Percentiles rank a stretch among this genome's conserved stretches.
Conservation (phyloP, 2,113 vertebrate species). For the Ciconia boyciana region DNA sequence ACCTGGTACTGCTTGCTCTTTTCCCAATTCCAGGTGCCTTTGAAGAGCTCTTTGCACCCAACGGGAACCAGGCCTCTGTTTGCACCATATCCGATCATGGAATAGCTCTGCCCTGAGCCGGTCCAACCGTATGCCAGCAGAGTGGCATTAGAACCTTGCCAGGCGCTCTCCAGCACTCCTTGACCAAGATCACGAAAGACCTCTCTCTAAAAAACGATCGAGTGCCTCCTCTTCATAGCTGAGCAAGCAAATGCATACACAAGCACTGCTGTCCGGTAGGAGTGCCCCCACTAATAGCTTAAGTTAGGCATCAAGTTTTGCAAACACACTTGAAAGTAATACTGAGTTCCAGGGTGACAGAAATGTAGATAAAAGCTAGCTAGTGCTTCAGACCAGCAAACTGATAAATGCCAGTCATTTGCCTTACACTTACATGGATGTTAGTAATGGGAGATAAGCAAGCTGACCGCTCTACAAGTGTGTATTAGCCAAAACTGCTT, state of each 20-base stretch:
- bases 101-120: too few species aligned
- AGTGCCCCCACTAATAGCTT: background rate
- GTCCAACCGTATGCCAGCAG: too few species aligned
- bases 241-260: background rate
- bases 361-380: accelerated
- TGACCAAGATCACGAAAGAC: too few species aligned
- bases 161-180: too few species aligned
- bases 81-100: too few species aligned
- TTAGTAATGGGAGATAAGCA: background rate
- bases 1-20: too few species aligned
- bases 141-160: too few species aligned
- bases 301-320: background rate
- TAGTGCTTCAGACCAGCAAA: background rate
- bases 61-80: too few species aligned
- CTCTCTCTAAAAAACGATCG: background rate
- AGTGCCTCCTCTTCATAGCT: background rate
- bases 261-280: background rate
- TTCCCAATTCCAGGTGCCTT: too few species aligned
- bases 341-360: background rate
- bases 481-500: background rate
- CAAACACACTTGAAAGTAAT: background rate
- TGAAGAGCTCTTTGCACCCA: too few species aligned
- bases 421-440: background rate
- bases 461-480: background rate
- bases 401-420: background rate